A percentile compares a stretch with the other conserved stretches of the same genome.
Conservation (phyloP, 2,888 invertebrate species). For the Phytoseiulus persimilis region DNA sequence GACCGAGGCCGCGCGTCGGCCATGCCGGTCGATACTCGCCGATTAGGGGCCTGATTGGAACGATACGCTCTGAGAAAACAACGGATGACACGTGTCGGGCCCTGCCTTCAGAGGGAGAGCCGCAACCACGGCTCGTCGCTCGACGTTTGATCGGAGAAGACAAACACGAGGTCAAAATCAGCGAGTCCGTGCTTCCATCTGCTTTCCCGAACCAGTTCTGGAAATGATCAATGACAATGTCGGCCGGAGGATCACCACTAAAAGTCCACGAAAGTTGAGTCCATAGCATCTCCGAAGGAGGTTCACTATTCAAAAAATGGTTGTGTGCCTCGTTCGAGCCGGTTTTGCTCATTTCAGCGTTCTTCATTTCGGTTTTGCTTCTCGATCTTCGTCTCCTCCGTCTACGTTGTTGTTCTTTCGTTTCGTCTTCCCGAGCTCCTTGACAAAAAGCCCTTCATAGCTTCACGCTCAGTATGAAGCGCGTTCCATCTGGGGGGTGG, state of each 20-base stretch:
- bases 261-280: no score
- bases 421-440: not conserved
- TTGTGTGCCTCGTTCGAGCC: not conserved
- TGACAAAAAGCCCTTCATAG: not conserved
- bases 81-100: not conserved
- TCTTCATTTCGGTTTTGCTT: not conserved
- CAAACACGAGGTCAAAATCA: no score
- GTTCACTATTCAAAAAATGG: no score
- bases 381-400: not conserved
- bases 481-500: slow-evolving; percentile 5
- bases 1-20: not conserved
- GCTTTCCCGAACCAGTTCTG: no score
- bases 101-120: no score
- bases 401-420: not conserved
- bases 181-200: no score
- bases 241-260: no score
- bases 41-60: not conserved
- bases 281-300: no score
- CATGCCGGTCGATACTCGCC: not conserved
- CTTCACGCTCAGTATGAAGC: not conserved
- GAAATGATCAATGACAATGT: no score
- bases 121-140: no score
- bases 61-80: not conserved
- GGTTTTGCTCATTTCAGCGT: not conserved
- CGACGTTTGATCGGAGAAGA: no score